A percentile compares a stretch with the other conserved stretches of the same genome.
Evolutionary conservation across 2,113 vertebrate species (phyloP).

Genomic region (Lepisosteus osseus): DNA sequence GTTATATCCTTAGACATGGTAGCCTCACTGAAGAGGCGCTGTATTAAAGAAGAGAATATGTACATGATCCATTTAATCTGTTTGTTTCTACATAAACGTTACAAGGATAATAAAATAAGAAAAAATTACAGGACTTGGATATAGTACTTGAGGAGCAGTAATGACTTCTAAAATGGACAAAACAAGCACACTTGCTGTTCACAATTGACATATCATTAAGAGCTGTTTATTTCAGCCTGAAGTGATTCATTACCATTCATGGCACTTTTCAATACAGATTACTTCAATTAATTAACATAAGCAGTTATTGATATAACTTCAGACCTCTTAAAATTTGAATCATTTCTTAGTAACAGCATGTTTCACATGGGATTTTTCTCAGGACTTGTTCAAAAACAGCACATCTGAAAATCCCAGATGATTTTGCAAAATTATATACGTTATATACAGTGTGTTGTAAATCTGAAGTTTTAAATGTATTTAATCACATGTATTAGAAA

Average conservation of each 20-base stretch:
- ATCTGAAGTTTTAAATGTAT: too few species aligned
- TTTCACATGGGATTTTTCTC: background rate
- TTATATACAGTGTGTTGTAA: too few species aligned
- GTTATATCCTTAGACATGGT: too few species aligned
- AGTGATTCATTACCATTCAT: constrained; percentile 9
- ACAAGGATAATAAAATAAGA: too few species aligned
- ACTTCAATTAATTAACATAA: constrained; percentile 9
- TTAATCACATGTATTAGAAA: too few species aligned
- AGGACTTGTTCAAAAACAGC: background rate
- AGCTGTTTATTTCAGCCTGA: background rate
- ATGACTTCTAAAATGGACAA: constrained; percentile 9
- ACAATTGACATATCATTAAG: constrained; percentile 10
- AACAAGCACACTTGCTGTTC: constrained; percentile 10
- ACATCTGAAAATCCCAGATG: too few species aligned
- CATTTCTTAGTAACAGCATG: background rate
- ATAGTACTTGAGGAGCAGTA: background rate
- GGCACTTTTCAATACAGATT: background rate
- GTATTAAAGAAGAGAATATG: too few species aligned
- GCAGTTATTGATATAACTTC: background rate
- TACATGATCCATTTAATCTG: too few species aligned
- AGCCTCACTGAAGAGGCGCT: too few species aligned
- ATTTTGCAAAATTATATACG: too few species aligned
- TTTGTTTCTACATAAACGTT: too few species aligned
- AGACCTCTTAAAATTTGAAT: background rate
- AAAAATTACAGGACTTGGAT: background rate